phyloP scores from a whole-genome alignment of 2,797 vertebrate species.

The Tokudaia tokunoshimensis region DNA sequence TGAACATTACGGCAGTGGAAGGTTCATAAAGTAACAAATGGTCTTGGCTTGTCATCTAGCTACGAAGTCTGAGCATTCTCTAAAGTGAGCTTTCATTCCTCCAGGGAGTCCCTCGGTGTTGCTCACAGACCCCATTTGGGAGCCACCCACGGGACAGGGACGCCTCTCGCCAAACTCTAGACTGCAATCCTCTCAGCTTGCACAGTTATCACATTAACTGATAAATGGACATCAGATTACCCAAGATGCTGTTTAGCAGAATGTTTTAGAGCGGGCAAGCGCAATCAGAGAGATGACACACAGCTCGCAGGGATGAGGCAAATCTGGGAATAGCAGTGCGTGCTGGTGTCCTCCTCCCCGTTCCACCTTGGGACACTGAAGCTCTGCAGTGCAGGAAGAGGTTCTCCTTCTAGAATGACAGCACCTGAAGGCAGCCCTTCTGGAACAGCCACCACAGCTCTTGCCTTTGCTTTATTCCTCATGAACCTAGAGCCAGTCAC shows the following conservation, averaged over 20 bases:
- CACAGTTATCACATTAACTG: not conserved
- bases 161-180: not conserved
- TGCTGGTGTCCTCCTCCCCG: not conserved
- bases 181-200: not conserved
- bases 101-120: not conserved
- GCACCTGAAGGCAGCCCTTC: not conserved
- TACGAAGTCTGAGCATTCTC: not conserved
- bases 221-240: not conserved
- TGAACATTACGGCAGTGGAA: not conserved
- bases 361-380: not conserved
- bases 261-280: slow-evolving; percentile 8
- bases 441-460: not conserved
- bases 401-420: not conserved
- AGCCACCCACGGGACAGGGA: slow-evolving; percentile 11
- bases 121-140: not conserved
- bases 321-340: not conserved
- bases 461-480: slow-evolving; percentile 10
- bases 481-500: not conserved
- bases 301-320: not conserved
- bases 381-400: not conserved
- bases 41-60: not conserved
- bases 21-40: not conserved
- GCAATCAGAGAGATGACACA: slow-evolving; percentile 1
- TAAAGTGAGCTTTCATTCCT: slow-evolving; percentile 38
- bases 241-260: not conserved